Evolutionary conservation across 2,797 vertebrate genomes (phyloP), one percentile per base, ranked within the genome.

Genomic region (Gephyroberyx darwinii): DNA sequence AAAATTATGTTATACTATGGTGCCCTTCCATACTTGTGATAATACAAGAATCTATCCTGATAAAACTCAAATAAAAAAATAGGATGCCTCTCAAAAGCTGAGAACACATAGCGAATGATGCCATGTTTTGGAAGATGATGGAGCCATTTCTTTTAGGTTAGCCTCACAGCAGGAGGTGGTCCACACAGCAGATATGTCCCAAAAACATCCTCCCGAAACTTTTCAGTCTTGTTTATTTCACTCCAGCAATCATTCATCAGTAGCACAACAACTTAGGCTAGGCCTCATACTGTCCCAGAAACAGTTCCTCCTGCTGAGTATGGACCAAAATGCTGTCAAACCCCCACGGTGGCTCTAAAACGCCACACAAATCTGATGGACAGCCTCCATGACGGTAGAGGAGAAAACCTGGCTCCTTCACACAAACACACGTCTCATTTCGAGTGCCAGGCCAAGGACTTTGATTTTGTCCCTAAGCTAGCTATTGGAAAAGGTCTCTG

Each of bases 401-500:
- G 20, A 17, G 5, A 19, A 45, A 19, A 45, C 54, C 63, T 30
- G 19, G 57, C 54, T 47, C 59, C 7, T 56, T 61, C 58, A 54
- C 50, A 59, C 22, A 77, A 79, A 12, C 45, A 45, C 54, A 74
- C 80, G 47, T 77, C 62, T 65, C 66, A 61, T 61, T 65, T 43
- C 52, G 45, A 20, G 13, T 56, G 17, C 8, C 19, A 50, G n/a
- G 54, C n/a, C 26, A 55, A 47, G 3, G 20, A 33, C 26, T 30
- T 14, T 26, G 37, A 45, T 45, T 58, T 26, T 37, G 39, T 60
- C 33, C n/a, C 7, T 60, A 26, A 45, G 19, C 22, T 22, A 30
- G n/a, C 47, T 53, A 41, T 8, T 67, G 17, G 2, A 58, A 71
- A 82, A 65, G 12, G 73, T 77, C 26, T 66, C 55, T 41, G 51